Evolutionary conservation across 2,113 vertebrate genomes (phyloP), one percentile per base, ranked within the genome.

Genomic region (Coturnix japonica): DNA sequence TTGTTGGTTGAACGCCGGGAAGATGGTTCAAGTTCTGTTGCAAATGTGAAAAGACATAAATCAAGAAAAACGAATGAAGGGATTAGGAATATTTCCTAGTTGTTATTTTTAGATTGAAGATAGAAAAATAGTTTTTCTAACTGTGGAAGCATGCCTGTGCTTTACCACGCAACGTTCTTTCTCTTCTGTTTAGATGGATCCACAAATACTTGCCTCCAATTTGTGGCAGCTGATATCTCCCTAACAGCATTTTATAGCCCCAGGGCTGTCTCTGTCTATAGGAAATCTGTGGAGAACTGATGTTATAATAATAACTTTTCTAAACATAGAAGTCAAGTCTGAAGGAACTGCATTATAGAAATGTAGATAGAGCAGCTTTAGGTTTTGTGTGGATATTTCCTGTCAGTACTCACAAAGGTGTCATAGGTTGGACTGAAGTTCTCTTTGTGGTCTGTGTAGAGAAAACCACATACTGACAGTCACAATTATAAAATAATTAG

Each of bases 181-280:
- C 73, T 87, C 65, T 57, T 81, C 80, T 91, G 39, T 69, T 93
- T 44, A 75, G 69, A 83, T 12, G 61, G 47, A 56, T 86, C 73
- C 88, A 81, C 75, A 94, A 60, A 70, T 39, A 90, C 18, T 57
- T 80, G 26, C 70, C 77, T 90, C 65, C 17, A 1, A 69, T 81
- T 61, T 49, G 79, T 53, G 83, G 92, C 73, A 81, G 71, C 20
- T 71, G 85, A 81, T 93, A 51, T 78, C 82, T 71, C 66, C 88
- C 69, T 59, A 67, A 74, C 87, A 83, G 85, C 35, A 37, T 65
- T 88, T 28, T 37, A n/a, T 31, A 84, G 80, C 88, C 87, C 57
- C 66, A 49, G 81, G 92, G 93, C 86, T 93, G 70, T 8, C 47
- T 41, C 10, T 31, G n/a, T 37, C 82, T 87, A 15, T 6, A 90